Evolutionary conservation across 2,888 invertebrate genomes (phyloP).

Genomic region (Spilosoma lubricipeda): DNA sequence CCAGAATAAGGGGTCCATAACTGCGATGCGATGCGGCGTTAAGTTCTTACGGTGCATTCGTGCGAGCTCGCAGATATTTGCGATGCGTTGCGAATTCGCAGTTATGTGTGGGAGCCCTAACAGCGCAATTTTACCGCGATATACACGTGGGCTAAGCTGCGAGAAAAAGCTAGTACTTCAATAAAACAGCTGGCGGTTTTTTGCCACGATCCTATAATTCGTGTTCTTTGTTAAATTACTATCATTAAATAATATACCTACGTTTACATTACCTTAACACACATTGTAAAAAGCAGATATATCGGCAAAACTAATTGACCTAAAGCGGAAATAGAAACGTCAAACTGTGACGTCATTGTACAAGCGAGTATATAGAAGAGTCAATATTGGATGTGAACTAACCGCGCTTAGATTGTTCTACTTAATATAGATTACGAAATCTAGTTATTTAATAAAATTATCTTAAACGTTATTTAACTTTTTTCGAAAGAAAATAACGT

Average conservation of each 20-base stretch:
- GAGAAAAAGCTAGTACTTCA: not conserved
- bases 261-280: not conserved
- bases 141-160: no score
- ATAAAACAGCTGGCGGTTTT: not conserved
- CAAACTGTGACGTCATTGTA: not conserved
- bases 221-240: not conserved
- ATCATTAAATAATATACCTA: not conserved
- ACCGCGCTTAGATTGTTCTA: not conserved
- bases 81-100: no score
- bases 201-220: not conserved
- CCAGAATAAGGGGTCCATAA: no score
- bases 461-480: no score
- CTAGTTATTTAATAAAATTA: not conserved
- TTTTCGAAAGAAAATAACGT: not conserved
- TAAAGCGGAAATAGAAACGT: slow-evolving; percentile 5
- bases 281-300: not conserved
- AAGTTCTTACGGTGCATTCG: no score
- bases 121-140: no score
- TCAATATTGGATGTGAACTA: not conserved
- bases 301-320: not conserved
- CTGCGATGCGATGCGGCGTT: no score
- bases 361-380: not conserved
- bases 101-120: no score
- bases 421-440: not conserved
- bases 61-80: no score